A percentile compares a stretch with the other conserved stretches of the same genome.
Conservation (phyloP, 35 echinoderm and acorn worm genomes). For the Apostichopus californicus region DNA sequence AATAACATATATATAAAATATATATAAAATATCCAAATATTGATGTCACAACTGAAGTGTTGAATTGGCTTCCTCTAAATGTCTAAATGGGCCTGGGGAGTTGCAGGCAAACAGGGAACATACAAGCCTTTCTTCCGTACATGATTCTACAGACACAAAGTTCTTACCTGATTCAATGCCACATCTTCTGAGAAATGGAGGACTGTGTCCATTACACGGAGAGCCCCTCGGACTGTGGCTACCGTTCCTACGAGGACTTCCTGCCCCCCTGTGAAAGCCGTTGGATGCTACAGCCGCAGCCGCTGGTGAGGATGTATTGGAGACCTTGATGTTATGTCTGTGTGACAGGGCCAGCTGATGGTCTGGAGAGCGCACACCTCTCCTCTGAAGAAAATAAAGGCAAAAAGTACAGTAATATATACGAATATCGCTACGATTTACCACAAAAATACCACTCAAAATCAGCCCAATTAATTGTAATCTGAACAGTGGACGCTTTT, state of each 20-base stretch:
- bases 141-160: too few relatives aligned
- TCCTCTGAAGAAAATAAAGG: conserved; percentile 57
- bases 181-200: conserved; percentile 51
- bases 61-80: too few relatives aligned
- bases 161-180: conserved; percentile 77
- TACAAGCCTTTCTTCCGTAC: too few relatives aligned
- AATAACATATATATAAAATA: too few relatives aligned
- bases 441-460: too few relatives aligned
- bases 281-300: conserved; percentile 27
- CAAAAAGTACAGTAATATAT: not conserved
- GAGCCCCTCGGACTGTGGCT: conserved; percentile 44
- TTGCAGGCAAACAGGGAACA: too few relatives aligned
- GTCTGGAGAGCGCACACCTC: conserved; percentile 50
- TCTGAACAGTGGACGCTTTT: too few relatives aligned
- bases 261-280: conserved; percentile 69
- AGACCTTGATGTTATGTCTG: conserved; percentile 40
- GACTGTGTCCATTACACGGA: conserved; percentile 49
- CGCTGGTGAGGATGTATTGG: conserved; percentile 56
- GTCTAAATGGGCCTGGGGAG: too few relatives aligned
- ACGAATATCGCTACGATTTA: too few relatives aligned
- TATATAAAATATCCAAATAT: too few relatives aligned
- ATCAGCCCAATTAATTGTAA: too few relatives aligned
- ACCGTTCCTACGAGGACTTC: conserved; percentile 34
- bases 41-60: too few relatives aligned
- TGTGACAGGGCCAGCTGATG: conserved; percentile 12